Conservation (phyloP, 2,113 vertebrate genomes). For the Ictidomys tridecemlineatus region DNA sequence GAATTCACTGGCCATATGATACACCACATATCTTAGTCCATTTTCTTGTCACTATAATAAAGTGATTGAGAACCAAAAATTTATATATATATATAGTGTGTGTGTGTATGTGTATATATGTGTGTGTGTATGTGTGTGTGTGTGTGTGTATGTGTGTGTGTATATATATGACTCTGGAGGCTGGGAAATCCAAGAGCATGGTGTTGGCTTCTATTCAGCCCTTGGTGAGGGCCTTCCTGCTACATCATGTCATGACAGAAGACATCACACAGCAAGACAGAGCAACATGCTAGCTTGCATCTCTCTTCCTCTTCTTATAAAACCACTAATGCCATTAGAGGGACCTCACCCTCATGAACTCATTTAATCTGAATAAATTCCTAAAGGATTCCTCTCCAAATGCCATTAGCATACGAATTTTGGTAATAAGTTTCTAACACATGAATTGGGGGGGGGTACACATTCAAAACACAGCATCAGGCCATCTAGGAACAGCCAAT, state of each 20-base stretch:
- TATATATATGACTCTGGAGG: background rate
- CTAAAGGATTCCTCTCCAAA: background rate
- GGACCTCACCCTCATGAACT: background rate
- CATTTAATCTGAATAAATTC: background rate
- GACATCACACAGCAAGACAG: background rate
- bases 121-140: too few species aligned
- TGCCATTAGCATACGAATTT: background rate
- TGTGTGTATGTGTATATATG: too few species aligned
- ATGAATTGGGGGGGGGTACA: background rate
- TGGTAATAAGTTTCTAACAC: background rate
- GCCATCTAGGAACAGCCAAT: background rate
- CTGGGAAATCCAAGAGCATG: background rate
- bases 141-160: background rate
- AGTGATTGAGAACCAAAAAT: background rate
- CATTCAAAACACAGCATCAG: background rate
- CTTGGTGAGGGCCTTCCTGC: background rate
- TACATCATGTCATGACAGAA: background rate
- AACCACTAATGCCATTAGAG: too few species aligned
- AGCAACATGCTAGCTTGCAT: background rate
- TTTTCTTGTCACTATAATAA: background rate
- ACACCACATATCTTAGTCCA: background rate
- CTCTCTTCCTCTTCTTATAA: background rate
- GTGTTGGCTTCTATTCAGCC: background rate
- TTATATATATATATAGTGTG: background rate
- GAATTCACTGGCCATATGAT: background rate